Percentiles rank a stretch among this genome's conserved stretches.
phyloP scores from a whole-genome alignment of 2,888 invertebrate species.

The Stenolophus ochropezus region DNA sequence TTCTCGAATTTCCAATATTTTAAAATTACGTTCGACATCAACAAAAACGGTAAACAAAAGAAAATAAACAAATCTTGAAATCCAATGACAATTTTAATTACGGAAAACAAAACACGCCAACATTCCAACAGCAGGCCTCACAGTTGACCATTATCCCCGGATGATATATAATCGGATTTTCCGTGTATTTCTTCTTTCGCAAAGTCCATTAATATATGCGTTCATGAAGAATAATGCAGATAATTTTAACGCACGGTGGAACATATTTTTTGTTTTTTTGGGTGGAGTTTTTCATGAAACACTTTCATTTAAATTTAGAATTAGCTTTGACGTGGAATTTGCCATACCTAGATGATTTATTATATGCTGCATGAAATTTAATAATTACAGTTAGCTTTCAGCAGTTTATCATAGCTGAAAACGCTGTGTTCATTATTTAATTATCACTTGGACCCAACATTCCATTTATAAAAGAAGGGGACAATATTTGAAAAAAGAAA shows the following conservation, averaged over 20 bases:
- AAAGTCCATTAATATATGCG: not conserved
- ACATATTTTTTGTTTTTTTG: slow-evolving; percentile 16
- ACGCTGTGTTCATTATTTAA: not conserved
- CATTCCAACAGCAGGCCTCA: not conserved
- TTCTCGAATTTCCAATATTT: too few species aligned
- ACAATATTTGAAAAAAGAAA: too few species aligned
- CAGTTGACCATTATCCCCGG: not conserved
- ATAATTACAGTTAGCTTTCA: not conserved
- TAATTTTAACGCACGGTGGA: not conserved
- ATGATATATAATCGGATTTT: not conserved
- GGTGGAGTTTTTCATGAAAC: not conserved
- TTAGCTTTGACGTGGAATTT: not conserved
- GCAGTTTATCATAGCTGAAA: not conserved
- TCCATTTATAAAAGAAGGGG: too few species aligned
- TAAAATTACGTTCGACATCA: too few species aligned
- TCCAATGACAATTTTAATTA: not conserved
- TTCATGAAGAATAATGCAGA: not conserved
- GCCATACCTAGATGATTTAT: not conserved
- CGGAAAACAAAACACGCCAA: not conserved
- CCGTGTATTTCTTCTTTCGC: not conserved
- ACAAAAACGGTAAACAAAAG: not conserved
- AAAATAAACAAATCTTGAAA: not conserved
- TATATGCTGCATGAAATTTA: not conserved
- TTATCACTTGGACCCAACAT: too few species aligned
- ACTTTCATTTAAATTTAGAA: slow-evolving; percentile 30